Percentiles rank a stretch among this genome's conserved stretches.
phyloP scores from a whole-genome alignment of 2,797 vertebrate genomes.

The Nyctalus aviator region DNA sequence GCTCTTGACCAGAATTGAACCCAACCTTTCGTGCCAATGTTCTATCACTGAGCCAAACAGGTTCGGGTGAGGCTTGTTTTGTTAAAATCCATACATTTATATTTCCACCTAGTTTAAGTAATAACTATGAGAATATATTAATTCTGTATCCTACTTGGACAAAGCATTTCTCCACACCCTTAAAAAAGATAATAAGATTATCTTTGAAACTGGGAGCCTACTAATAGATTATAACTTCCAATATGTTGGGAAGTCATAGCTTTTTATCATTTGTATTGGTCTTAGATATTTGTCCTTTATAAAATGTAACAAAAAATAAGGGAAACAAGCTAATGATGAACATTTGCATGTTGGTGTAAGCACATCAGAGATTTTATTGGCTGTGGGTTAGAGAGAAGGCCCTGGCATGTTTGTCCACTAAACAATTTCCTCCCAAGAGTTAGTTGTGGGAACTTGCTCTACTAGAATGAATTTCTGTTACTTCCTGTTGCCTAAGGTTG shows the following conservation, averaged over 20 bases:
- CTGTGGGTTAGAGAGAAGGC: background rate
- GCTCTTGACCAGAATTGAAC: background rate
- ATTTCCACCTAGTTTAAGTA: background rate
- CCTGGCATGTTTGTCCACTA: background rate
- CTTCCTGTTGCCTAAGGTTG: background rate
- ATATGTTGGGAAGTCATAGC: background rate
- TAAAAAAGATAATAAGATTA: background rate
- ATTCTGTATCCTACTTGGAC: background rate
- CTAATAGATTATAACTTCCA: background rate
- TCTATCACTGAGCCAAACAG: background rate
- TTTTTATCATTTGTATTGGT: background rate
- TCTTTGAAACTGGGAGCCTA: conserved; percentile 1
- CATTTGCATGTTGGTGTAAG: background rate
- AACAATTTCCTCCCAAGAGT: background rate
- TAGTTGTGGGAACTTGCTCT: background rate
- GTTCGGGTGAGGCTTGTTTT: background rate
- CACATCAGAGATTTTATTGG: background rate
- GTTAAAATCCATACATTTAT: background rate
- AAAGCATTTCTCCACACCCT: conserved; percentile 26
- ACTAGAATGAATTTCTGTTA: background rate
- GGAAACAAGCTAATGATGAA: background rate
- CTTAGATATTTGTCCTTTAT: background rate
- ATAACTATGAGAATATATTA: background rate
- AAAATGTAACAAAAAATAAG: background rate
- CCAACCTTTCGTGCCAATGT: background rate